Base-by-base conservation (phyloP, 2,797 vertebrate genomes). In the Mionectes olivaceus region DNA sequence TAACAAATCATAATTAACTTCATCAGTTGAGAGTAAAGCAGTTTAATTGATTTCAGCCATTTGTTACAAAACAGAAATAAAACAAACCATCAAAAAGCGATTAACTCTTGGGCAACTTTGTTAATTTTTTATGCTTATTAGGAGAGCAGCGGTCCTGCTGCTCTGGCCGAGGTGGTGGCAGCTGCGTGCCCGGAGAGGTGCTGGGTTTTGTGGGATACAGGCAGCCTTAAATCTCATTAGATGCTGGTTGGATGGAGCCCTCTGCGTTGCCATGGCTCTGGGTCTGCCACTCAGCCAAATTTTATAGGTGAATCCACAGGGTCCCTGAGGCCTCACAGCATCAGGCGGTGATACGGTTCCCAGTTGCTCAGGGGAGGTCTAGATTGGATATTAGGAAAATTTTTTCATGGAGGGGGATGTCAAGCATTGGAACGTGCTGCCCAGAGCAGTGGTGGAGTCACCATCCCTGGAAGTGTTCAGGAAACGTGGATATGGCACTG, bases 1-100 rank as follows among this genome's bases (percentile, higher is more conserved):
- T 98, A 98, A 98, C 98, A 98, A 98, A 98, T 98, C 98, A 98
- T 98, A 98, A 98, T 98, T 98, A 98, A 98, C 98, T 98, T 98
- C 98, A 97, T 98, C 98, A 97, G 98, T 97, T 98, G 97, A 97
- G 97, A 97, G 97, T 96, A 97, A 97, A 98, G 97, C 97, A 89
- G 95, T 96, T 98, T 98, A 98, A 98, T 98, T 98, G 98, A 98
- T 98, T 98, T 98, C 98, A 98, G 96, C 97, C 98, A 98, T 98
- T 98, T 98, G 97, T 98, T 98, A 97, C 97, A 94, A 97, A 97
- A 97, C 96, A 97, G 97, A 97, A 97, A 96, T 98, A 97, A 98
- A 97, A 97, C 95, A 97, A 98, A 98, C 97, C 89, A 60, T 98
- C 97, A 97, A 97, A 97, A 97, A 97, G 97, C 74, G 97, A 98